phyloP scores from a whole-genome alignment of 2,888 invertebrate genomes.

The Atherix ibis region DNA sequence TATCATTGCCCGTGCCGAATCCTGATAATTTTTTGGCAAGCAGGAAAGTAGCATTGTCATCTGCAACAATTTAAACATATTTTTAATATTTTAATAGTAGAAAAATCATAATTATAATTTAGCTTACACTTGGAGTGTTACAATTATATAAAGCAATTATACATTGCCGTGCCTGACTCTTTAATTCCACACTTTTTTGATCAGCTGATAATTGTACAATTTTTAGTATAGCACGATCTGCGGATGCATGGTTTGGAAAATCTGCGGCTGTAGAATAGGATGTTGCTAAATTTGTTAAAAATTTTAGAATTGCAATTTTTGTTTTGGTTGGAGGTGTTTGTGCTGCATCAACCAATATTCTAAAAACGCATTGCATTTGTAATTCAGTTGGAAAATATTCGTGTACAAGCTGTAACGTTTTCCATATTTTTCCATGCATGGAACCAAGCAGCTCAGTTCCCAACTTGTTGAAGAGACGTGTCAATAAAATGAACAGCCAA shows the following conservation, averaged over 20 bases:
- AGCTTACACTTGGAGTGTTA: constrained; percentile 53
- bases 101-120: too few species aligned
- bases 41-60: constrained; percentile 66
- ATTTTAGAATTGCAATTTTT: constrained; percentile 59
- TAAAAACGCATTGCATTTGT: constrained; percentile 46
- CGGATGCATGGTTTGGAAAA: constrained; percentile 31
- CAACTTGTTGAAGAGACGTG: constrained; percentile 71
- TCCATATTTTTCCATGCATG: constrained; percentile 77
- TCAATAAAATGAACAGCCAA: constrained; percentile 85
- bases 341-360: constrained; percentile 79
- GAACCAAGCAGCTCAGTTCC: constrained; percentile 86
- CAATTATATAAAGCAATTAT: constrained; percentile 80
- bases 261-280: constrained; percentile 39
- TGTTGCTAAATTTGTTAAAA: constrained; percentile 52
- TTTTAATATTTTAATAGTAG: background rate
- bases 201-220: constrained; percentile 54
- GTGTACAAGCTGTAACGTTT: constrained; percentile 62
- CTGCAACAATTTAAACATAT: constrained; percentile 33
- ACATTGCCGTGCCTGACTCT: constrained; percentile 48
- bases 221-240: constrained; percentile 54
- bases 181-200: constrained; percentile 53
- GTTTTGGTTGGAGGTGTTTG: constrained; percentile 80
- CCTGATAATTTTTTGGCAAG: constrained; percentile 56
- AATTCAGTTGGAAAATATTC: constrained; percentile 50
- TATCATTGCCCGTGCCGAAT: constrained; percentile 53